Evolutionary conservation across 2,888 invertebrate genomes (phyloP).

Genomic region (Alloscopus bannaensis): DNA sequence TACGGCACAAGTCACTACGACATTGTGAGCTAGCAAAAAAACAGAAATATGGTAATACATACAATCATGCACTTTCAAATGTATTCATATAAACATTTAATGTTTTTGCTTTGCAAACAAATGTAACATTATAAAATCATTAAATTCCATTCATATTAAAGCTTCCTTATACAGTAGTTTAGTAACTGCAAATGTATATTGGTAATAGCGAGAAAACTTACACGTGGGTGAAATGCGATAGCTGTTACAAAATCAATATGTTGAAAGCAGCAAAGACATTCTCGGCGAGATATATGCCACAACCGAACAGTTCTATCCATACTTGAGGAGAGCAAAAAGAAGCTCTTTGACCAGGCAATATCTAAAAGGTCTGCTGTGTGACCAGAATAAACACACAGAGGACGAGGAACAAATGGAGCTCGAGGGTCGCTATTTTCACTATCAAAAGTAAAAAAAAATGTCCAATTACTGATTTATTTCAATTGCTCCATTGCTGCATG

Average conservation of each 20-base stretch:
- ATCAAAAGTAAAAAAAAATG: neutral
- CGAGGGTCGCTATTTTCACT: conserved; percentile 72
- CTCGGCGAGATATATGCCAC: conserved; percentile 98
- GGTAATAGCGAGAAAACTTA: conserved; percentile 69
- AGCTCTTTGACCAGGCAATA: conserved; percentile 99
- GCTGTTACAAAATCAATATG: conserved; percentile 99
- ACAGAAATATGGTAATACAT: conserved; percentile 29
- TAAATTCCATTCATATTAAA: conserved; percentile 3
- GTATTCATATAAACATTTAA: neutral
- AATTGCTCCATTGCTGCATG: neutral
- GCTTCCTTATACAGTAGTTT: no score
- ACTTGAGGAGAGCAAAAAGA: conserved; percentile 97
- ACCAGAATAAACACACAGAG: conserved; percentile 94
- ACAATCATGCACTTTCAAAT: neutral
- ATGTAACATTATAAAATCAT: no score
- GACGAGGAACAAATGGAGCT: conserved; percentile 88
- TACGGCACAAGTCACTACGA: conserved; percentile 96
- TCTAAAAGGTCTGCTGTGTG: conserved; percentile 98
- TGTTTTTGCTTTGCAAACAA: neutral
- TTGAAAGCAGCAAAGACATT: conserved; percentile 98
- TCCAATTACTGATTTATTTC: neutral
- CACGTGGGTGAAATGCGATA: conserved; percentile 96
- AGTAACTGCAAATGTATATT: no score
- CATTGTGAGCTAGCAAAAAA: conserved; percentile 85
- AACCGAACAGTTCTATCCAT: conserved; percentile 98